Base-by-base conservation (phyloP, 2,113 vertebrate genomes). In the Prunella fulvescens region DNA sequence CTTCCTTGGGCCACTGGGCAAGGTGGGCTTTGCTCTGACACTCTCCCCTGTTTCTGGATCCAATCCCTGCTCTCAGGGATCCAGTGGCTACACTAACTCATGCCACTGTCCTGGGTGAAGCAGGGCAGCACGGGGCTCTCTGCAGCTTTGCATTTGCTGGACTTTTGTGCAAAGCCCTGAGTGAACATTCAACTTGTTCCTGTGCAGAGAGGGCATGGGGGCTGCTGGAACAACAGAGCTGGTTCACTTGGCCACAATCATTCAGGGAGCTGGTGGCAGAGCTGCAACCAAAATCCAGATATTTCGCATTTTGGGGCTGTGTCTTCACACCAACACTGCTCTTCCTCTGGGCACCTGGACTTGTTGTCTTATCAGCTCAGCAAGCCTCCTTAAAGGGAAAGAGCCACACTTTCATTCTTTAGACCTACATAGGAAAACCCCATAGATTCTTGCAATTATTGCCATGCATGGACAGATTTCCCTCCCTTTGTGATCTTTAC, bases 401-500 rank as follows among this genome's bases (percentile, higher is more conserved):
- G 81, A 73, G 60, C 56, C 71, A 73, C 2, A 1, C 79, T 94
- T 72, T 20, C 40, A 66, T 74, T 86, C 94, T 78, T 70, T 44
- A 35, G 88, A 83, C 74, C 90, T 88, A 54, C 88, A 40, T 70
- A 84, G 69, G 88, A 90, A 93, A 96, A 81, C 72, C 60, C 69
- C 48, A 24, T 53, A 45, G 83, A 90, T 86, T 90, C 76, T 65
- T 84, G 37, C 71, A 88, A 90, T 95, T 91, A 94, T 66, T 95
- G 67, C 80, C 71, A 39, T 8, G 79, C 78, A 47, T 35, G 45
- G 72, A 50, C 45, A 22, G 73, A 77, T 90, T 73, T 65, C 35
- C 81, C 79, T 92, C 80, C 60, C 91, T 92, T 94, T 95, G 88
- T 95, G 93, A 96, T 92, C 88, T 94, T 96, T 76, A 94, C 93